Evolutionary conservation across 2,797 vertebrate genomes (phyloP).

Genomic region (Liparis tanakae): DNA sequence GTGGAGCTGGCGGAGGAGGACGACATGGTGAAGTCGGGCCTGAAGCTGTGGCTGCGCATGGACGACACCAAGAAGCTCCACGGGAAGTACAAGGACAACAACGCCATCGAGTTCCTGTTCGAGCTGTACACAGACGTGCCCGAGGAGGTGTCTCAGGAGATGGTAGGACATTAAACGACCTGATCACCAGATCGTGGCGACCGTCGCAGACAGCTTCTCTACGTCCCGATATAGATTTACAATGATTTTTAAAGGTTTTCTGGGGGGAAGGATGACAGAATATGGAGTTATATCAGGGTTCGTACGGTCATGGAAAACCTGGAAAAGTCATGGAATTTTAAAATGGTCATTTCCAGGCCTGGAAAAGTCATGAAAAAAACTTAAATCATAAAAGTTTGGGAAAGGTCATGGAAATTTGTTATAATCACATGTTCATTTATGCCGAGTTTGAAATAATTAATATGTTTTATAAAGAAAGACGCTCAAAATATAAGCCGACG

Average conservation of each 20-base stretch:
- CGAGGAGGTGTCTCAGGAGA: constrained; percentile 97
- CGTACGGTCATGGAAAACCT: too few relatives aligned
- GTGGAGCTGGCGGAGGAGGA: constrained; percentile 97
- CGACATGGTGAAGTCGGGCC: constrained; percentile 89
- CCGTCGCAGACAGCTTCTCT: background rate
- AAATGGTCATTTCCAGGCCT: too few relatives aligned
- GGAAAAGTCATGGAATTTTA: too few relatives aligned
- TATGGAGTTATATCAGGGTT: constrained; percentile 10
- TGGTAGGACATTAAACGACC: constrained; percentile 84
- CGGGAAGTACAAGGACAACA: constrained; percentile 97
- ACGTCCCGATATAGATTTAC: constrained; percentile 30
- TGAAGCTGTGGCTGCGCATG: constrained; percentile 98
- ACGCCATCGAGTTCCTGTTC: constrained; percentile 97
- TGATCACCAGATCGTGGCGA: constrained; percentile 29
- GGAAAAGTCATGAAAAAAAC: too few relatives aligned
- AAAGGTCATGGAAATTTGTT: too few relatives aligned
- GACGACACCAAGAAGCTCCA: constrained; percentile 94
- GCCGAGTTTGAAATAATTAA: too few relatives aligned
- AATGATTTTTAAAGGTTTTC: constrained; percentile 21
- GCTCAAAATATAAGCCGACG: too few relatives aligned
- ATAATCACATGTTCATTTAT: too few relatives aligned
- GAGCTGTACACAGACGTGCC: constrained; percentile 96
- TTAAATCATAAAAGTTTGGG: too few relatives aligned
- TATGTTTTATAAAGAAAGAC: too few relatives aligned
- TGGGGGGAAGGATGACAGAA: background rate